Percentiles rank a stretch among this genome's conserved stretches.
phyloP scores from a whole-genome alignment of 2,888 invertebrate species.

The Meteorus cinctellus region DNA sequence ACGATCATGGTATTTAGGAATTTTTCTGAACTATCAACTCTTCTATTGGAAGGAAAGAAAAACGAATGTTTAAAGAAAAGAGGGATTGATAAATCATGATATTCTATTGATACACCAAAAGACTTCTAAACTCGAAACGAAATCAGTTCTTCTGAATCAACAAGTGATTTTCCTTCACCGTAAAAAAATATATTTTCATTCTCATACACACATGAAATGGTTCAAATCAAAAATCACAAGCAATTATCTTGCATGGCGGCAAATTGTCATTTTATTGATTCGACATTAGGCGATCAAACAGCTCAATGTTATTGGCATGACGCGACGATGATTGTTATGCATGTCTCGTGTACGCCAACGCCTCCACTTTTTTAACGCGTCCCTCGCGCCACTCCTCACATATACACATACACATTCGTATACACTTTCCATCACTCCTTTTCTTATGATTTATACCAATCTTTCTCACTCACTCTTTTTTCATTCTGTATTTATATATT shows the following conservation, averaged over 20 bases:
- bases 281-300: slow-evolving; percentile 63
- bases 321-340: slow-evolving; percentile 69
- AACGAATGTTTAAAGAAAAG: too few species aligned
- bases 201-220: too few species aligned
- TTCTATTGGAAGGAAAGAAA: too few species aligned
- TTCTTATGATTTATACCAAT: slow-evolving; percentile 29
- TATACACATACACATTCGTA: slow-evolving; percentile 14
- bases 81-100: too few species aligned
- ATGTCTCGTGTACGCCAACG: slow-evolving; percentile 53
- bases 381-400: not conserved
- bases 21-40: too few species aligned
- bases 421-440: slow-evolving; percentile 12
- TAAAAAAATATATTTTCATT: too few species aligned
- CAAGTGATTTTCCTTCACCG: too few species aligned
- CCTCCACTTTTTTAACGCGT: slow-evolving; percentile 48
- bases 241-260: slow-evolving; percentile 15
- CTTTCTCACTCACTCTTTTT: slow-evolving; percentile 33
- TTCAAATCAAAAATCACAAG: too few species aligned
- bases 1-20: too few species aligned
- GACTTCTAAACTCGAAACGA: too few species aligned
- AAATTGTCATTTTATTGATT: slow-evolving; percentile 51
- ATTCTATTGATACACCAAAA: too few species aligned
- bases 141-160: too few species aligned
- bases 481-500: slow-evolving; percentile 34
- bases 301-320: slow-evolving; percentile 68